Evolutionary conservation across 64 coral and sea anemone genomes (phyloP).

Genomic region (Montipora foliosa): DNA sequence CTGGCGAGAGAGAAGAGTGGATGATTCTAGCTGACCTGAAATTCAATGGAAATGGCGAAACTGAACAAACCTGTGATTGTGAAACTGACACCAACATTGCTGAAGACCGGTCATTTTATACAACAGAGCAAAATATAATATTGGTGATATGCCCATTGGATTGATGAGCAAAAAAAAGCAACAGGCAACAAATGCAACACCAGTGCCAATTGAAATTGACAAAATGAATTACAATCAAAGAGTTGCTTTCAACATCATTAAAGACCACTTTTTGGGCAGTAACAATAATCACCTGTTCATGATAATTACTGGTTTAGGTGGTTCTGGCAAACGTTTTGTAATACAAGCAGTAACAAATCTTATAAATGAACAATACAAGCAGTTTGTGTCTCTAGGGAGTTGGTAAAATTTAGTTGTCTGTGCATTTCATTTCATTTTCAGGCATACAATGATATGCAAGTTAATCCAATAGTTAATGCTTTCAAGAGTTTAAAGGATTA

Average conservation of each 20-base stretch:
- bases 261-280: neutral
- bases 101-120: constrained; percentile 52
- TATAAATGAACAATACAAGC: no score
- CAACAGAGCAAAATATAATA: constrained; percentile 10
- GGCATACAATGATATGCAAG: no score
- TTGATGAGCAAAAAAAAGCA: constrained; percentile 57
- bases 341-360: no score
- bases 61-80: constrained; percentile 27
- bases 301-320: constrained; percentile 38
- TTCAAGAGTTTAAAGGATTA: no score
- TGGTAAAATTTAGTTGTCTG: no score
- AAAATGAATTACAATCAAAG: no score
- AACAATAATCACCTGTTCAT: constrained; percentile 33
- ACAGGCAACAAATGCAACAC: constrained; percentile 21
- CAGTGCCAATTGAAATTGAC: no score
- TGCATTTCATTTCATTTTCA: no score
- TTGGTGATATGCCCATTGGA: constrained; percentile 66
- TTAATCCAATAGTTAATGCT: no score
- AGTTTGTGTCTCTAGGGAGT: no score
- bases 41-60: constrained; percentile 14
- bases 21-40: constrained; percentile 68
- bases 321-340: no score
- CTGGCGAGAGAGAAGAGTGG: constrained; percentile 67
- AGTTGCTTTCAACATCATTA: neutral
- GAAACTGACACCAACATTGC: constrained; percentile 25